These are phyloP conservation scores for Alcedo quadribrachys DNA, from an alignment of 2,797 vertebrate species.

Conservation along the genomic window DNA sequence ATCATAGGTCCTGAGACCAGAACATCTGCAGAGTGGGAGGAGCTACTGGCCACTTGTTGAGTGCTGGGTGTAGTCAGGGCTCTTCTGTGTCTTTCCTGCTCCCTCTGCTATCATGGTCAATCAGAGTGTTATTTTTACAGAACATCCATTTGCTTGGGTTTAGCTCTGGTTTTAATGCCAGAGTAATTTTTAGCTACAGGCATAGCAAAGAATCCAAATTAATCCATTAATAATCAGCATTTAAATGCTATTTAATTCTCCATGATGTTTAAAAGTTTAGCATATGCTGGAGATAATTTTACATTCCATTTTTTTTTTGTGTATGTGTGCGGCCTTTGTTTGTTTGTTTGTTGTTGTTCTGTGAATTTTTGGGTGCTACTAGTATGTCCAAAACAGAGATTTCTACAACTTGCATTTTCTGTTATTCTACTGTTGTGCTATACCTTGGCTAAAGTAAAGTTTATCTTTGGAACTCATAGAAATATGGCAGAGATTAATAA, in stretches of 20 bases:
- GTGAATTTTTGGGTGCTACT: background rate
- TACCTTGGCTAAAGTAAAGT: background rate
- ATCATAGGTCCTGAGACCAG: rapidly evolving
- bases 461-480: background rate
- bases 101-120: background rate
- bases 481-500: background rate
- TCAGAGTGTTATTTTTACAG: background rate
- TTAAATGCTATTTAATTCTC: conserved; percentile 30
- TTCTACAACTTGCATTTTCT: background rate
- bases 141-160: background rate
- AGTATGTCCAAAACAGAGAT: background rate
- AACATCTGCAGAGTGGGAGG: background rate
- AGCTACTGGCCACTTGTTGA: background rate
- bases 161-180: conserved; percentile 44
- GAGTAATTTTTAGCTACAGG: conserved; percentile 19
- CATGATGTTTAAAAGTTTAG: conserved; percentile 5
- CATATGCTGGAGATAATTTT: background rate
- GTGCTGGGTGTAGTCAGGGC: background rate
- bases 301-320: background rate
- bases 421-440: background rate
- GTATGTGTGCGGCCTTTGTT: background rate
- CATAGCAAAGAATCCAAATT: conserved; percentile 18
- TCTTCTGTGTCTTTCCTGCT: background rate
- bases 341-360: no score
- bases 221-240: conserved; percentile 45